A percentile compares a stretch with the other conserved stretches of the same genome.
Conservation (phyloP, 1,140 invertebrate genomes). For the Rhizoglyphus robini region DNA sequence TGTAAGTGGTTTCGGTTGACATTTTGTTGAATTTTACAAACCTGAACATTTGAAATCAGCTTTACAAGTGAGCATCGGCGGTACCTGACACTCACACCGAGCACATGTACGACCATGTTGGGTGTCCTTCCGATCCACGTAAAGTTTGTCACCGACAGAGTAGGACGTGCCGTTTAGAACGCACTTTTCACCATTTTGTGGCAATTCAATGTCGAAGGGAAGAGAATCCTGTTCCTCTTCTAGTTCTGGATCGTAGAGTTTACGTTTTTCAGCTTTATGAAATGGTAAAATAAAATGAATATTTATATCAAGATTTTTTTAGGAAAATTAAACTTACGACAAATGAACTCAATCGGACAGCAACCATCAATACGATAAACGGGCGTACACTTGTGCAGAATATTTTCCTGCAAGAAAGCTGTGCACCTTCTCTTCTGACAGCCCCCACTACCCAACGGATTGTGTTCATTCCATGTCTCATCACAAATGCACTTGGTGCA, state of each 20-base stretch:
- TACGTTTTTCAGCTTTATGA: not conserved
- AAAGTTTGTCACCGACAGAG: not conserved
- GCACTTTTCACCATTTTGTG: not conserved
- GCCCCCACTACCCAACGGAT: slow-evolving; percentile 4
- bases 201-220: not conserved
- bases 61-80: not conserved
- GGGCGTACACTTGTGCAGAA: slow-evolving; percentile 22
- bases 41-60: not conserved
- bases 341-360: slow-evolving; percentile 28
- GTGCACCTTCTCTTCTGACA: slow-evolving; percentile 22
- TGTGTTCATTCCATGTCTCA: slow-evolving; percentile 22
- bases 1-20: no score
- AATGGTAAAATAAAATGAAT: not conserved
- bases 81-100: not conserved
- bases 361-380: slow-evolving; percentile 27
- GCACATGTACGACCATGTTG: not conserved
- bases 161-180: not conserved
- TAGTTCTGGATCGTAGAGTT: slow-evolving; percentile 1
- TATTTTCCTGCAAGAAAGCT: not conserved
- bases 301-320: not conserved
- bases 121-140: not conserved
- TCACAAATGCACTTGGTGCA: slow-evolving; percentile 25
- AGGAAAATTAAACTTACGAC: slow-evolving; percentile 22
- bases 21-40: no score
- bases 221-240: not conserved